These are phyloP conservation scores for Lasioglossum lativentre DNA, from an alignment of 2,888 invertebrate species.

Conservation along the genomic window DNA sequence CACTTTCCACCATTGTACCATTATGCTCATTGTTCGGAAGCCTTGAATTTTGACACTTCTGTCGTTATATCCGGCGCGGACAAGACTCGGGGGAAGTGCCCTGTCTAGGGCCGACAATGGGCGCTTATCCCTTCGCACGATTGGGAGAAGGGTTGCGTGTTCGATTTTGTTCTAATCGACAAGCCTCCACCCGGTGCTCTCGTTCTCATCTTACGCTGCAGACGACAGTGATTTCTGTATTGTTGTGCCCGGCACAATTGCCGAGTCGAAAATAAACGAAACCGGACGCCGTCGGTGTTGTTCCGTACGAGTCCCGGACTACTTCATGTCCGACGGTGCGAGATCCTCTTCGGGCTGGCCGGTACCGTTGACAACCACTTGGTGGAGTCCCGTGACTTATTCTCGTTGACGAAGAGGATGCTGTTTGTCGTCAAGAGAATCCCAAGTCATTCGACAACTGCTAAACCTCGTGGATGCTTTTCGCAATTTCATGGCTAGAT, in stretches of 20 bases:
- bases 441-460: not conserved
- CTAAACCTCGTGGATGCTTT: not conserved
- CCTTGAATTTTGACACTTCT: constrained; percentile 61
- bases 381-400: constrained; percentile 26
- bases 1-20: constrained; percentile 46
- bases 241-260: constrained; percentile 57
- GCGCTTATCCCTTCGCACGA: constrained; percentile 52
- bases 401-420: not conserved
- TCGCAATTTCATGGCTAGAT: not conserved
- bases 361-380: constrained; percentile 56
- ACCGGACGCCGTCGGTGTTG: constrained; percentile 36
- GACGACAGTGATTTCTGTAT: constrained; percentile 69
- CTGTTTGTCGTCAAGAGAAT: not conserved
- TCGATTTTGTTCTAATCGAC: constrained; percentile 67
- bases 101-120: constrained; percentile 58
- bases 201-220: constrained; percentile 67
- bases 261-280: constrained; percentile 55
- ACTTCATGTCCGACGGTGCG: constrained; percentile 47
- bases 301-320: constrained; percentile 13
- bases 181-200: constrained; percentile 31
- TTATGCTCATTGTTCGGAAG: constrained; percentile 50
- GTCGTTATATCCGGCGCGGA: constrained; percentile 54
- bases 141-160: constrained; percentile 51
- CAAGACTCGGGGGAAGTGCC: constrained; percentile 35
- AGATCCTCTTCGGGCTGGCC: constrained; percentile 12